These are phyloP conservation scores for Drosophila asahinai DNA, from an alignment of 1,140 invertebrate genomes.

Conservation along the genomic window DNA sequence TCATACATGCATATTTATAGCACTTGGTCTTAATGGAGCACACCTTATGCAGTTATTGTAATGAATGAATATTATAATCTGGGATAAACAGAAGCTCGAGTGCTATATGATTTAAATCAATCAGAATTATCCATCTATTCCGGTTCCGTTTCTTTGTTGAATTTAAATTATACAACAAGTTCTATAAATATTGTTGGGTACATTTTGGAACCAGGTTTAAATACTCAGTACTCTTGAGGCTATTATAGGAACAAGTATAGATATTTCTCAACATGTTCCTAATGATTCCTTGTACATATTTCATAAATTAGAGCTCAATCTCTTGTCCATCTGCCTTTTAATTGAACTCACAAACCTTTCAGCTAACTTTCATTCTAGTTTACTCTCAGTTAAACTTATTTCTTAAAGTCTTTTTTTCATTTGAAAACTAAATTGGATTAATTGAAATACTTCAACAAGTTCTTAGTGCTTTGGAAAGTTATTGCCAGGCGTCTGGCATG, in stretches of 20 bases:
- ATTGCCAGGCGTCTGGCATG: conserved; percentile 12
- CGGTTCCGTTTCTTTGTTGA: background rate
- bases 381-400: background rate
- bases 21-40: conserved; percentile 6
- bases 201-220: background rate
- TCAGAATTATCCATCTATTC: background rate
- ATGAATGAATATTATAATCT: conserved; percentile 12
- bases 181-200: background rate
- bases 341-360: no score
- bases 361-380: no score
- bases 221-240: no score
- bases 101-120: background rate
- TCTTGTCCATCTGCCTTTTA: no score
- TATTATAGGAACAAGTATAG: no score
- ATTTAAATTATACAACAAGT: background rate
- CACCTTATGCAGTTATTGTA: conserved; percentile 5
- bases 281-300: no score
- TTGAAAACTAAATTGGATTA: background rate
- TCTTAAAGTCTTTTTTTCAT: background rate
- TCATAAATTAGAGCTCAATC: no score
- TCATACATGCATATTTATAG: conserved; percentile 34
- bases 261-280: no score
- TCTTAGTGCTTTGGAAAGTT: background rate
- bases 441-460: background rate
- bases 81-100: background rate